Evolutionary conservation across 37 sponge, comb jelly and placozoan species (phyloP), one percentile per base, ranked within the genome.

Genomic region (Mnemiopsis leidyi): DNA sequence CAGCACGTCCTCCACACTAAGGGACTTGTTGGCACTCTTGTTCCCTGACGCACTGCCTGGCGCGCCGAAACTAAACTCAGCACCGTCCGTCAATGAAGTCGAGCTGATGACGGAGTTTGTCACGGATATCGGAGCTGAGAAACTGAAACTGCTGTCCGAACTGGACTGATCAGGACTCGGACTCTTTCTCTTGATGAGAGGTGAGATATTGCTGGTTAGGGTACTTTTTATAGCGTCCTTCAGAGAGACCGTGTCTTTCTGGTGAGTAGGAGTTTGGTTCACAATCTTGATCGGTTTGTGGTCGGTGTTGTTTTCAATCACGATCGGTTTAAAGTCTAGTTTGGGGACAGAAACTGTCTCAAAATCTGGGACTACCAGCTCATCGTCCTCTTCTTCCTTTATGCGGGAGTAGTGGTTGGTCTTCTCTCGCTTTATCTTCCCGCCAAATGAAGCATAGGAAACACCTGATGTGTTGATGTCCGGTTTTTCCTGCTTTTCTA

Each of bases 371-470:
- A 85, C 61, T 2, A 25, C 48, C 39, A 85, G 5, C 9, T 85
- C 90, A 0, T 38, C 61, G 38, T 85, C 90, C 5, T 85, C 90
- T 25, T 85, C 90, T 28, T 38, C 90, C 61, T 40, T 40, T 0
- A 40, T 40, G 48, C 90, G 33, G 0, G 38, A 36, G 90, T 85
- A 85, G 36, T 85, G 90, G 23, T 40, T 40, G 0, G 61, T 40
- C 48, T 40, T 85, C 61, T 85, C 90, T 38, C 90, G 38, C 90
- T 85, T 85, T 37, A 85, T 85, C 90, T 85, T 85, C n/a, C 90
- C 90, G 0, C 90, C 90, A 21, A 85, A 18, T 24, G 61, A 38
- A 18, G 61, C 61, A 48, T 5, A 18, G 13, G 61, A 48, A 13
- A 48, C 13, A 85, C 18, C 23, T 1, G 79, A 32, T 13, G 36